These are phyloP conservation scores for Brachymystax lenok DNA, from an alignment of 2,797 vertebrate species.

Conservation along the genomic window DNA sequence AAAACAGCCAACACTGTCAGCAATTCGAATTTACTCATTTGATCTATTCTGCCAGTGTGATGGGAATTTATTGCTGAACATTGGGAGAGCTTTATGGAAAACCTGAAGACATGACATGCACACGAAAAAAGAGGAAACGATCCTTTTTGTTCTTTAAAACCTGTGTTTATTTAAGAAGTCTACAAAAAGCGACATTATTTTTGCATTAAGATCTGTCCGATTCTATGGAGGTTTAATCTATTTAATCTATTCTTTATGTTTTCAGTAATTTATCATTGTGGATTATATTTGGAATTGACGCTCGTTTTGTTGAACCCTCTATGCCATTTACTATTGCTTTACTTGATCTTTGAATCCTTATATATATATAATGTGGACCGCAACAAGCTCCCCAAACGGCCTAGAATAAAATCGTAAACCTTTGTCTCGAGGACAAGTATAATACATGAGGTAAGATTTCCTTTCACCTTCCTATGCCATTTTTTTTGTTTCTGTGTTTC, in stretches of 20 bases:
- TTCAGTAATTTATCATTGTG: conserved; percentile 29
- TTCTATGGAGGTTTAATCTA: conserved; percentile 46
- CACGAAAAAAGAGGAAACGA: conserved; percentile 73
- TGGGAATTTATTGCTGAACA: conserved; percentile 54
- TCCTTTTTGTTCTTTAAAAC: conserved; percentile 60
- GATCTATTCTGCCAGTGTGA: conserved; percentile 46
- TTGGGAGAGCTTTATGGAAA: conserved; percentile 59
- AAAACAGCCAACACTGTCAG: background rate
- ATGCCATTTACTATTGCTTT: conserved; percentile 22
- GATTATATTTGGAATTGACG: conserved; percentile 48
- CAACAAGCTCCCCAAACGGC: conserved; percentile 59
- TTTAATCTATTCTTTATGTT: conserved; percentile 36
- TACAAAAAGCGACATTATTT: conserved; percentile 43
- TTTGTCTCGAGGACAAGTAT: conserved; percentile 66
- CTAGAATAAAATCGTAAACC: conserved; percentile 49
- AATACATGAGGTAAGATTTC: conserved; percentile 67
- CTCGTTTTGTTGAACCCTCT: conserved; percentile 29
- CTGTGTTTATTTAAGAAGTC: conserved; percentile 49
- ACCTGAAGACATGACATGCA: conserved; percentile 74
- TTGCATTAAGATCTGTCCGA: conserved; percentile 24
- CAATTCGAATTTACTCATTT: conserved; percentile 29
- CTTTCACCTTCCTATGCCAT: conserved; percentile 24
- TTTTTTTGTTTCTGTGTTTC: conserved; percentile 11
- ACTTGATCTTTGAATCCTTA: conserved; percentile 32
- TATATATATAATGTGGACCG: conserved; percentile 51